These are phyloP conservation scores for Clarias magur DNA, from an alignment of 2,113 vertebrate genomes.

Conservation along the genomic window DNA sequence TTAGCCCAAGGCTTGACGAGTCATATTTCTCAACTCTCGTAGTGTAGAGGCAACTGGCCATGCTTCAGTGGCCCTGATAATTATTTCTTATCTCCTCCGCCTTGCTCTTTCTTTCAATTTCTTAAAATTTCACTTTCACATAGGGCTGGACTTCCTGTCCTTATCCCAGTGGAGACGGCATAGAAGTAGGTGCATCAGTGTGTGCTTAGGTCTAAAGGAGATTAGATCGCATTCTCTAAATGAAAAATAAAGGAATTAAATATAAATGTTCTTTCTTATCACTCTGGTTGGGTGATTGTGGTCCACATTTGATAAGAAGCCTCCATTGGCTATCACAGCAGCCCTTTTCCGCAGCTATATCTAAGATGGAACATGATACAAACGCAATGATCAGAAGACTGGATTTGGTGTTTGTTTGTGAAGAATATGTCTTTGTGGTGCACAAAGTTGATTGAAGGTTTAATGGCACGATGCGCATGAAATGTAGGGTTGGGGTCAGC, in stretches of 20 bases:
- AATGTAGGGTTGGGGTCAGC: background rate
- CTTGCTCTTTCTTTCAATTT: slow-evolving; percentile 23
- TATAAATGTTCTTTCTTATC: slow-evolving; percentile 31
- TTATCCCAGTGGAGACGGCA: slow-evolving; percentile 39
- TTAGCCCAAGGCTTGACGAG: slow-evolving; percentile 28
- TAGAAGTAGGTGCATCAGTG: background rate
- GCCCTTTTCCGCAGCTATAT: slow-evolving; percentile 1
- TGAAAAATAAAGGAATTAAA: slow-evolving; percentile 34
- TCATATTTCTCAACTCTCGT: slow-evolving; percentile 20
- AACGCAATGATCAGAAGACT: background rate
- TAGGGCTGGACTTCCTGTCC: slow-evolving; percentile 13
- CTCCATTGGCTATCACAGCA: background rate
- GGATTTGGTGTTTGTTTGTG: background rate
- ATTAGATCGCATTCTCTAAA: slow-evolving; percentile 37
- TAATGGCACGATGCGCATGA: background rate
- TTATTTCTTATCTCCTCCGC: slow-evolving; percentile 43
- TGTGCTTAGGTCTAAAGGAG: slow-evolving; percentile 16
- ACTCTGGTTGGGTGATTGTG: slow-evolving; percentile 4
- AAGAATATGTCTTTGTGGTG: background rate
- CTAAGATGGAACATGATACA: slow-evolving; percentile 13
- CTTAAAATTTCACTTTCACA: slow-evolving; percentile 25
- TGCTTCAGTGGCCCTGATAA: slow-evolving; percentile 43
- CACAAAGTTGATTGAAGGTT: slow-evolving; percentile 27
- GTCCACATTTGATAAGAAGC: slow-evolving; percentile 7
- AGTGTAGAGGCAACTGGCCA: slow-evolving; percentile 23